Base-by-base conservation (phyloP, 2,113 vertebrate species). In the Penelope pileata region DNA sequence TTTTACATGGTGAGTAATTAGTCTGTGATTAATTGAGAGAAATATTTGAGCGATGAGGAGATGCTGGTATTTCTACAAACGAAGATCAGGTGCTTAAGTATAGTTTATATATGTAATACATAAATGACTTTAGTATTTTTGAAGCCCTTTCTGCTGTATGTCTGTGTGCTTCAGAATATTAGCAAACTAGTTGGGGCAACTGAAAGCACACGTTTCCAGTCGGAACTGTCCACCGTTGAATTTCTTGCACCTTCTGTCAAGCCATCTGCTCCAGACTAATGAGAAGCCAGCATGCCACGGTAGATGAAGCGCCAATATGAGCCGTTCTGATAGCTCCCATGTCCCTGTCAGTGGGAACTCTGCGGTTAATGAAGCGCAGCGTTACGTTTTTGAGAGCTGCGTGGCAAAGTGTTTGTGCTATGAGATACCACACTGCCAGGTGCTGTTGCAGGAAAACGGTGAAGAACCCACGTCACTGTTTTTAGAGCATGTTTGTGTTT, bases 201-300 rank as follows among this genome's bases (percentile, higher is more conserved):
- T 66, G 4, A 62, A 91, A 69, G 84, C 42, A 54, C 66, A 59
- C 17, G 73, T 92, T 91, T 38, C 53, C 63, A 32, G 22, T 91
- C 91, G 86, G 87, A 94, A 80, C 32, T 83, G 89, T 91, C 87
- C 43, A 50, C 75, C 90, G 90, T 90, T 2, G 0, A 93, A 88
- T 97, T 97, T 95, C 68, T 96, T 91, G 59, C 93, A 90, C 96
- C 96, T 97, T 94, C 95, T 96, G 96, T 97, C 81, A 87, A 94
- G 40, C 95, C 96, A 97, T 97, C 95, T 97, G 95, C 82, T 50
- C 9, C 75, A 83, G 54, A 67, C 90, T 96, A 92, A 95, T 95
- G 85, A 96, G 74, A 54, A 95, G 85, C 29, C 84, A 95, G 70
- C 1, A 0, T 40, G 54, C 87, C 90, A 79, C 45, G 91, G 88